These are phyloP conservation scores for Crotalus viridis DNA, from an alignment of 2,113 vertebrate species.

Conservation along the genomic window DNA sequence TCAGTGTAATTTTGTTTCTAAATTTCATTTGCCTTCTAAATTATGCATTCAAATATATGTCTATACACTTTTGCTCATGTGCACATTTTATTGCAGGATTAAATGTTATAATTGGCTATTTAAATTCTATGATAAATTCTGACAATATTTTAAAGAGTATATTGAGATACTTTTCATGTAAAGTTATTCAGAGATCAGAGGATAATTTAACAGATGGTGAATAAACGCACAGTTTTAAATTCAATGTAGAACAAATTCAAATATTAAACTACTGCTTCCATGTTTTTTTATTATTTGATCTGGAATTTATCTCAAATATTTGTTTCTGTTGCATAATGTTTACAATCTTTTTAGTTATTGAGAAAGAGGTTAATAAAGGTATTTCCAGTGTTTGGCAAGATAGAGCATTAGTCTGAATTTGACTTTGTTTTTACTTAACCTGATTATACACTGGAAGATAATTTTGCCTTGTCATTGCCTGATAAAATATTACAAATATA, in stretches of 20 bases:
- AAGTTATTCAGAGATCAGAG: neutral
- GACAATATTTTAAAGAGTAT: neutral
- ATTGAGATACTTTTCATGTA: neutral
- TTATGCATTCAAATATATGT: too few species aligned
- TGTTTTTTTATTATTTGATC: neutral
- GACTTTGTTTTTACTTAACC: neutral
- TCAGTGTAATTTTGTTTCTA: neutral
- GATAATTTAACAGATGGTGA: neutral
- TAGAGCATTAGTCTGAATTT: neutral
- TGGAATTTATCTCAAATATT: neutral
- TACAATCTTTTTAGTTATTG: neutral
- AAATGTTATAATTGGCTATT: neutral
- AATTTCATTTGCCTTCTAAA: neutral
- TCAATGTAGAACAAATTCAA: neutral
- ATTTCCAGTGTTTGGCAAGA: neutral
- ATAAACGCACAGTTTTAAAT: neutral
- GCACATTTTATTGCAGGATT: neutral
- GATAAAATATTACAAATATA: conserved; percentile 36
- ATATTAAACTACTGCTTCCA: neutral
- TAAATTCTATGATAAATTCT: neutral
- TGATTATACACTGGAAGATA: neutral
- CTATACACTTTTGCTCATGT: neutral
- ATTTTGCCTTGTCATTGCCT: conserved; percentile 67
- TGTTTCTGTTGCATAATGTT: neutral
- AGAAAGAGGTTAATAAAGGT: neutral